These are phyloP conservation scores for Rousettus leschenaultii DNA, from an alignment of 2,113 vertebrate species.

Conservation along the genomic window DNA sequence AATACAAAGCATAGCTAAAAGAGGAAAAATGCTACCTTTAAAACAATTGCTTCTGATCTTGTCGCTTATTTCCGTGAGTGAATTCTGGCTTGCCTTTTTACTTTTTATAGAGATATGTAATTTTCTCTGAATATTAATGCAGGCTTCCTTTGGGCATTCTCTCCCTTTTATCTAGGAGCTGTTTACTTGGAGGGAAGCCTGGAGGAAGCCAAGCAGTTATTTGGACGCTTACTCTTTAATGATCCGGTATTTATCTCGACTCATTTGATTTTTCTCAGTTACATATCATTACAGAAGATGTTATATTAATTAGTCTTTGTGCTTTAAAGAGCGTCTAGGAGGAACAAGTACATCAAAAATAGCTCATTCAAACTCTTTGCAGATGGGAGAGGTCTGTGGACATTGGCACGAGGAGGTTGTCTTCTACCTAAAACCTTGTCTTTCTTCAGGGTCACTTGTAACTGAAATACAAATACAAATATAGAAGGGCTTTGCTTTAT, in stretches of 20 bases:
- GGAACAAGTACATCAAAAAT: neutral
- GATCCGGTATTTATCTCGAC: slow-evolving; percentile 85
- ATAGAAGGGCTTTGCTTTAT: neutral
- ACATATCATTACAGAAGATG: slow-evolving; percentile 1
- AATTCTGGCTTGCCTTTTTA: slow-evolving; percentile 37
- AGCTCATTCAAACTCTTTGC: neutral
- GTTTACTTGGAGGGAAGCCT: slow-evolving; percentile 97
- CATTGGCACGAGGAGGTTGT: neutral
- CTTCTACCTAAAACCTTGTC: neutral
- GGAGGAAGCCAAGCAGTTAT: slow-evolving; percentile 93
- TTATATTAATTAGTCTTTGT: slow-evolving; percentile 17
- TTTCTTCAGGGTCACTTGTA: neutral
- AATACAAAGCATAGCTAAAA: neutral
- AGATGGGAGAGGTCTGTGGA: neutral
- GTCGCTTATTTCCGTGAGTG: neutral
- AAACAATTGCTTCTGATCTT: slow-evolving; percentile 3
- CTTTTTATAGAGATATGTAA: slow-evolving; percentile 57
- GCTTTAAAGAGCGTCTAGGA: neutral
- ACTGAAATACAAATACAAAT: neutral
- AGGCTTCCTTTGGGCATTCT: slow-evolving; percentile 10
- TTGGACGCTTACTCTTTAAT: slow-evolving; percentile 96
- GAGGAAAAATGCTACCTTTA: slow-evolving; percentile 22
- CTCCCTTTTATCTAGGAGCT: slow-evolving; percentile 85
- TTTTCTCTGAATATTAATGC: slow-evolving; percentile 62
- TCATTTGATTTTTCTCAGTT: slow-evolving; percentile 45